A percentile compares a stretch with the other conserved stretches of the same genome.
Evolutionary conservation across 2,113 vertebrate species (phyloP).

Genomic region (Dasypus novemcinctus): DNA sequence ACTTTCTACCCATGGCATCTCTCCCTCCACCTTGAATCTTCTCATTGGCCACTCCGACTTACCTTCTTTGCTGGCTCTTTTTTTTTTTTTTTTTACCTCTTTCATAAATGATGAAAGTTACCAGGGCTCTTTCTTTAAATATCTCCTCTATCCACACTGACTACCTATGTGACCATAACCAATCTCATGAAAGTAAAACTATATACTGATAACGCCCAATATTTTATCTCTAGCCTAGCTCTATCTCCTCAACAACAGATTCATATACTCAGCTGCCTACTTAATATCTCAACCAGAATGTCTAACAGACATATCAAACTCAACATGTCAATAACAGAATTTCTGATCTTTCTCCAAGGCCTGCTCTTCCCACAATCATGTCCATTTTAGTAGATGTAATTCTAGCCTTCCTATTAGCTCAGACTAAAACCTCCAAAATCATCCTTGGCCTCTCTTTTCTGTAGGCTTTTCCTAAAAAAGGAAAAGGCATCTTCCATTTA

Average conservation of each 20-base stretch:
- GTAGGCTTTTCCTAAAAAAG: neutral
- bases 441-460: neutral
- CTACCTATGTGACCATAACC: neutral
- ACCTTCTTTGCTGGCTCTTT: neutral
- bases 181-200: neutral
- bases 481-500: neutral
- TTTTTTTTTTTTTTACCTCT: neutral
- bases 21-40: too few species aligned
- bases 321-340: neutral
- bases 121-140: neutral
- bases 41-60: neutral
- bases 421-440: neutral
- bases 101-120: neutral
- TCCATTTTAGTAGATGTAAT: neutral
- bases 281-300: neutral
- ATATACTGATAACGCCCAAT: neutral
- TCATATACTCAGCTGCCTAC: neutral
- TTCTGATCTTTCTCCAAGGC: neutral
- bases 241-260: neutral
- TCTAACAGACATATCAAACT: neutral
- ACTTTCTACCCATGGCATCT: neutral
- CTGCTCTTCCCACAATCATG: neutral
- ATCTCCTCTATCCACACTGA: neutral
- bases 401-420: neutral
- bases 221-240: neutral